Evolutionary conservation across 2,888 invertebrate species (phyloP).

Genomic region (Tinea pellionella): DNA sequence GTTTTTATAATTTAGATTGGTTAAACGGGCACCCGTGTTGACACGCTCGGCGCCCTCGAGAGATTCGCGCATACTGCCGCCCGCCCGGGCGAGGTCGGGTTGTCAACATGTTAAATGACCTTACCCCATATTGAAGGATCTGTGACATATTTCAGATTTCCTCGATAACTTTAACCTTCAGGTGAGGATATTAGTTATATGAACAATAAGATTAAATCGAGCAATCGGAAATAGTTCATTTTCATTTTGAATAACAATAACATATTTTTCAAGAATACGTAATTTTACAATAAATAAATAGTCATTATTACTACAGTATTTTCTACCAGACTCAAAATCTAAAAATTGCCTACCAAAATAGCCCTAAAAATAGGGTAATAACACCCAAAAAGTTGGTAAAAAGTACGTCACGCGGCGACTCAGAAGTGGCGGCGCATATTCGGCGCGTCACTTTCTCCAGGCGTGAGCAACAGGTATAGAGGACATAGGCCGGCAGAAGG

Average conservation of each 20-base stretch:
- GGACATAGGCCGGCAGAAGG: conserved; percentile 27
- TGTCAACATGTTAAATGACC: conserved; percentile 30
- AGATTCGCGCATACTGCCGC: conserved; percentile 62
- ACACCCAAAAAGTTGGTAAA: background rate
- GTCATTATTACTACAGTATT: too few relatives aligned
- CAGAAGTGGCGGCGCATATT: conserved; percentile 45
- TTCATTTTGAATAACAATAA: too few relatives aligned
- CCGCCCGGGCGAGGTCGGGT: conserved; percentile 48
- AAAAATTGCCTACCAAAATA: background rate
- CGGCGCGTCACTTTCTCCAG: conserved; percentile 49
- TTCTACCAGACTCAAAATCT: background rate
- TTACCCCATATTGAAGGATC: conserved; percentile 24
- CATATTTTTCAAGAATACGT: too few relatives aligned
- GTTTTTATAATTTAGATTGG: background rate
- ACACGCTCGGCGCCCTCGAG: conserved; percentile 16
- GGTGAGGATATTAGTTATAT: background rate
- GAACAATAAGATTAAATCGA: background rate
- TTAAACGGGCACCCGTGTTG: background rate
- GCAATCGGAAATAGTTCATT: background rate
- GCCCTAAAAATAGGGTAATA: background rate
- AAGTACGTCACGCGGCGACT: conserved; percentile 30
- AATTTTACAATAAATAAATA: too few relatives aligned
- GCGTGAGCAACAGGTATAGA: conserved; percentile 55
- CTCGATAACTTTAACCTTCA: background rate
- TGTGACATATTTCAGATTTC: conserved; percentile 4